Evolutionary conservation across 1,140 invertebrate species (phyloP).

Genomic region (Pogonognathellus flavescens): DNA sequence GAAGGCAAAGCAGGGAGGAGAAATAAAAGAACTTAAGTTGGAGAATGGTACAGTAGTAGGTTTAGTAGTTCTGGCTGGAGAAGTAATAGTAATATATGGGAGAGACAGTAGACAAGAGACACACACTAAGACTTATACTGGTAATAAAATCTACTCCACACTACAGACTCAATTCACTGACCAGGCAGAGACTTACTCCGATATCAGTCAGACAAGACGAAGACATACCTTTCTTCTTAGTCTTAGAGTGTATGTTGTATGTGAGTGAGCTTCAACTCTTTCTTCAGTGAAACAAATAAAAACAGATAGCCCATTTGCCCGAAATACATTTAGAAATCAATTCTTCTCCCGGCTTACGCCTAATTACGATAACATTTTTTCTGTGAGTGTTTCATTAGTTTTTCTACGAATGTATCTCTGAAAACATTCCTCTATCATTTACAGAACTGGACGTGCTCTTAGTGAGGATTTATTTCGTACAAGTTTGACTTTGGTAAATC

Average conservation of each 20-base stretch:
- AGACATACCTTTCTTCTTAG: slow-evolving; percentile 16
- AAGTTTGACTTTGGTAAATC: no score
- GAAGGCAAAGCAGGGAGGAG: slow-evolving; percentile 6
- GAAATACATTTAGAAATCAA: neutral
- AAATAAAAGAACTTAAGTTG: neutral
- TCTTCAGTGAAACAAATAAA: neutral
- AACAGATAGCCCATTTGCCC: neutral
- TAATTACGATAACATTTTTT: neutral
- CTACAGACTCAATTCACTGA: slow-evolving; percentile 38
- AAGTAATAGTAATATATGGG: neutral
- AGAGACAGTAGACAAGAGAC: neutral
- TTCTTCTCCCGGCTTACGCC: neutral
- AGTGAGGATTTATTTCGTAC: no score
- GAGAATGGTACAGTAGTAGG: neutral
- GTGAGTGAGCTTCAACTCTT: neutral
- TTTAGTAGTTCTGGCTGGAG: neutral
- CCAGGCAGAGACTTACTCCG: slow-evolving; percentile 20
- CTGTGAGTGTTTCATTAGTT: slow-evolving; percentile 22
- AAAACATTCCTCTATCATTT: no score
- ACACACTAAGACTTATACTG: slow-evolving; percentile 28
- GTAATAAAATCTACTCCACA: slow-evolving; percentile 38
- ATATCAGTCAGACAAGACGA: slow-evolving; percentile 39
- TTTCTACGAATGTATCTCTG: no score
- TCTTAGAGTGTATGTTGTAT: neutral
- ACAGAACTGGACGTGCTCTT: no score